A percentile compares a stretch with the other conserved stretches of the same genome.
phyloP scores from a whole-genome alignment of 2,888 invertebrate genomes.

The Mesoligia furuncula region DNA sequence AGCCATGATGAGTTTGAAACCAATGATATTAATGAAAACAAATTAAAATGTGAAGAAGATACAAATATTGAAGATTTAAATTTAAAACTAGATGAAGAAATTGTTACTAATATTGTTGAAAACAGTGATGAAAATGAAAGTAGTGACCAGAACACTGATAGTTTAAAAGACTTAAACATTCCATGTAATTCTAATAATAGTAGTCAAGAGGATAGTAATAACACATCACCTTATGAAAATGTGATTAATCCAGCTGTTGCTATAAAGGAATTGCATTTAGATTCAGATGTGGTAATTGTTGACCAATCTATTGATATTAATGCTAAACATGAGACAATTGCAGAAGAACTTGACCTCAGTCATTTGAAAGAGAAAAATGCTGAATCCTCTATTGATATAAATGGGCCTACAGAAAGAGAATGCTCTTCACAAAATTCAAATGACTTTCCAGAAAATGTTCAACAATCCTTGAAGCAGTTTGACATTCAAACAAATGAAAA shows the following conservation, averaged over 20 bases:
- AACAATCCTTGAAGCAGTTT: slow-evolving; percentile 21
- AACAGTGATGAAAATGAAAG: slow-evolving; percentile 62
- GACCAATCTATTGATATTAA: slow-evolving; percentile 42
- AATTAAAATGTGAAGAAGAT: slow-evolving; percentile 74
- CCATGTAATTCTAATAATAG: slow-evolving; percentile 62
- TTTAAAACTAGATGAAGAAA: slow-evolving; percentile 77
- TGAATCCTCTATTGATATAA: slow-evolving; percentile 16
- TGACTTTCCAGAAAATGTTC: slow-evolving; percentile 20
- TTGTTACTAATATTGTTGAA: slow-evolving; percentile 64
- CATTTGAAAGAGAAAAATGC: slow-evolving; percentile 27
- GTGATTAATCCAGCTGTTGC: slow-evolving; percentile 50
- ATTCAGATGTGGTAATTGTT: slow-evolving; percentile 49
- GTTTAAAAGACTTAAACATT: slow-evolving; percentile 64
- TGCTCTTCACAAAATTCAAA: slow-evolving; percentile 19
- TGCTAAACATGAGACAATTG: slow-evolving; percentile 10
- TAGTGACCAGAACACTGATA: slow-evolving; percentile 61
- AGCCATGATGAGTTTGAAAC: slow-evolving; percentile 45
- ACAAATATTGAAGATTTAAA: slow-evolving; percentile 82
- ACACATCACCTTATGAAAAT: slow-evolving; percentile 58
- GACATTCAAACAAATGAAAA: slow-evolving; percentile 47
- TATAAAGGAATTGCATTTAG: slow-evolving; percentile 48
- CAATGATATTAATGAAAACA: slow-evolving; percentile 65
- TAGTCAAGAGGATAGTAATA: slow-evolving; percentile 58
- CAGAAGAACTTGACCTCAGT: slow-evolving; percentile 25
- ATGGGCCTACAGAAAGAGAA: slow-evolving; percentile 18